Evolutionary conservation across 2,888 invertebrate species (phyloP), one percentile per base, ranked within the genome.

Genomic region (Perdita meconis): DNA sequence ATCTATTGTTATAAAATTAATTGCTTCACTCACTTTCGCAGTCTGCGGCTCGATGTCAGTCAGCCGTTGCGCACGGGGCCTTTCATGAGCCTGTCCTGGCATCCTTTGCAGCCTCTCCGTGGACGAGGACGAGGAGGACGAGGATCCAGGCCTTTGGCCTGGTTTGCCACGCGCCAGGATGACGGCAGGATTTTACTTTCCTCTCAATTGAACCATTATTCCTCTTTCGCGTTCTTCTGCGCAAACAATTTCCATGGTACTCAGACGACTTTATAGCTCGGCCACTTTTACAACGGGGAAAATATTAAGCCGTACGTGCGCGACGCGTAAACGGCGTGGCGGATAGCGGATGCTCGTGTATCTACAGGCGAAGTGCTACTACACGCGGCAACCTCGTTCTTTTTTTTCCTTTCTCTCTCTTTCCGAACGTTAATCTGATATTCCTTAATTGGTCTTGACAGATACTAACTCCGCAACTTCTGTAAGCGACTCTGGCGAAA

Each of bases 31-130:
- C 77, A 91, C 92, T 87, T 92, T 92, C 36, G 88, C 81, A 34
- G 88, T 78, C 67, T 90, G 92, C 30, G 90, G 89, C 87, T 92
- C 92, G 86, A 92, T 91, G 83, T 92, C 91, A 76, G 88, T 92
- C 71, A 92, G 90, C 80, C 90, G 89, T 75, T 91, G 91, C 42
- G 91, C 92, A 65, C 92, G 91, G 76, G 91, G 91, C 83, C 92
- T 89, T 61, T 91, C 92, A 76, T 90, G 87, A 71, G 88, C 88
- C 73, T 92, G 89, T 83, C 92, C 92, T 78, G 92, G 90, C 92
- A 92, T 92, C 86, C 89, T 92, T 86, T 86, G 86, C 65, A 88
- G 79, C 82, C 86, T 86, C 82, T 89, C 88, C 85, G 89, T 84
- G 67, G 88, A 88, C 69, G 86, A 87, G 83, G 86, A 89, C 82